phyloP scores from a whole-genome alignment of 2,113 vertebrate species.

The Elgaria multicarinata region DNA sequence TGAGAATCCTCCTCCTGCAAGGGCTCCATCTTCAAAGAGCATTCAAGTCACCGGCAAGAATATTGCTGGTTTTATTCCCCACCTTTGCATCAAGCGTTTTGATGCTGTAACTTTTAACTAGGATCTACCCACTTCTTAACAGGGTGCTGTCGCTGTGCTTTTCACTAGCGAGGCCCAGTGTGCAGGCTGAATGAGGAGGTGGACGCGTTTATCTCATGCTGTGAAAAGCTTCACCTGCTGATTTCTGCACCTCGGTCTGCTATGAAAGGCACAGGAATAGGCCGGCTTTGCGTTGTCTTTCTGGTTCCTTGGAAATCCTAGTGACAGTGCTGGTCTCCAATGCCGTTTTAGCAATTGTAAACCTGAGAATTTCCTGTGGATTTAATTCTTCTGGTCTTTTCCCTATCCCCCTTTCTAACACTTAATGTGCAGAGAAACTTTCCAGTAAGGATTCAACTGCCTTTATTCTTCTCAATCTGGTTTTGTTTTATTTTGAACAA shows the following conservation, averaged over 20 bases:
- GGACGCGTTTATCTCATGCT: background rate
- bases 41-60: conserved; percentile 36
- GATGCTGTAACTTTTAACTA: background rate
- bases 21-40: conserved; percentile 19
- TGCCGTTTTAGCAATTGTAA: conserved; percentile 37
- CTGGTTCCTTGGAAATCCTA: background rate
- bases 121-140: background rate
- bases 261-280: background rate
- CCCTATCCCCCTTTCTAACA: conserved; percentile 48
- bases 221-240: background rate
- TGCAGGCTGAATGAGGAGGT: background rate
- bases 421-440: conserved; percentile 59
- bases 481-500: conserved; percentile 63
- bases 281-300: background rate
- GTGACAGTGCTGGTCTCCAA: conserved; percentile 41
- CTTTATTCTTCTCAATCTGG: conserved; percentile 53
- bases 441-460: conserved; percentile 56
- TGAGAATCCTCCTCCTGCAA: conserved; percentile 36
- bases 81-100: conserved; percentile 30
- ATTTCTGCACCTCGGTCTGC: background rate
- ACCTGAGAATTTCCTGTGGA: conserved; percentile 46
- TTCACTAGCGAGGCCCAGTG: background rate
- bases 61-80: conserved; percentile 12
- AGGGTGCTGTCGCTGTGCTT: background rate
- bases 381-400: conserved; percentile 36